These are phyloP conservation scores for Enteromius radiatus DNA, from an alignment of 2,797 vertebrate species.

Conservation along the genomic window DNA sequence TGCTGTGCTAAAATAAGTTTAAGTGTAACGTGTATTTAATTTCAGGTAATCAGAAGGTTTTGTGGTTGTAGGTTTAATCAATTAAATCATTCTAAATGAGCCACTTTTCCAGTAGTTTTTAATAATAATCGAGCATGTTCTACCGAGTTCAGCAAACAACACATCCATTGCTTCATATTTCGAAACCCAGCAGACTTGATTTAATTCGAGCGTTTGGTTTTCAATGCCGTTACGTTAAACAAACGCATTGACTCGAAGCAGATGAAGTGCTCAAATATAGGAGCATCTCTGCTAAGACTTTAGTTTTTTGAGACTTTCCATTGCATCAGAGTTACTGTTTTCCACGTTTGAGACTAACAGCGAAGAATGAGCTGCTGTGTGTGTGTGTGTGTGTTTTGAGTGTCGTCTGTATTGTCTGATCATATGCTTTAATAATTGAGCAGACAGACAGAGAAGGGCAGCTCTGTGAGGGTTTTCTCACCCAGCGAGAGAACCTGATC, in stretches of 20 bases:
- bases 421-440: conserved; percentile 50
- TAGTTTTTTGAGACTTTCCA: neutral
- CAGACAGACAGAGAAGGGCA: neutral
- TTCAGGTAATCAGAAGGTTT: neutral
- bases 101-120: neutral
- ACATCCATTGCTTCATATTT: neutral
- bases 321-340: neutral
- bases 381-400: neutral
- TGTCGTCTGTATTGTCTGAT: conserved; percentile 62
- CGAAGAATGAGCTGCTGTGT: neutral
- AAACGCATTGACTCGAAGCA: neutral
- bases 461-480: conserved; percentile 27
- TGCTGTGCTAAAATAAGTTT: too few relatives aligned
- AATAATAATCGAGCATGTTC: neutral
- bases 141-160: neutral
- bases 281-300: neutral
- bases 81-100: neutral
- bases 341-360: neutral
- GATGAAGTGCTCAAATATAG: neutral
- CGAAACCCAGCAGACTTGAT: neutral
- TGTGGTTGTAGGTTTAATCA: neutral
- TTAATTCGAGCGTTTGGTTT: neutral
- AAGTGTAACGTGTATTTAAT: too few relatives aligned
- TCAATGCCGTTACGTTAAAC: neutral
- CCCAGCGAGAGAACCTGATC: conserved; percentile 50